Evolutionary conservation across 1,140 invertebrate species (phyloP), one percentile per base, ranked within the genome.

Genomic region (Acyrthosiphon pisum): DNA sequence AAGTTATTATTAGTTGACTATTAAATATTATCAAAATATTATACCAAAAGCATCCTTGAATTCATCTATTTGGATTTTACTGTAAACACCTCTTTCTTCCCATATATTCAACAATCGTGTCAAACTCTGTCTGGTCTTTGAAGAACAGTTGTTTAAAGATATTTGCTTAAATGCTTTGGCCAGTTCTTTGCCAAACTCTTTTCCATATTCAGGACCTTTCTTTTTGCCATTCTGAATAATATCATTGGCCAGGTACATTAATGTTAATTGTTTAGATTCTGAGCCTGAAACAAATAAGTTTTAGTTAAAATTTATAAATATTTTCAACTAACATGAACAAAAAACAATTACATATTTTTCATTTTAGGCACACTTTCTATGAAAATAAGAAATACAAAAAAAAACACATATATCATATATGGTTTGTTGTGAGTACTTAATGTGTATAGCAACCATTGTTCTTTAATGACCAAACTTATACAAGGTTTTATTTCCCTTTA

Each of bases 161-260:
- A 99, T 97, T 94, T 98, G 96, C 94, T 97, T 96, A 94, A 99
- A 98, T 3, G 97, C 97, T 95, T 97, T 97, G 94, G 96, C 96
- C 35, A 99, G 95, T 26, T 97, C 96, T 93, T 96, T 96, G 20
- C 96, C 97, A 95, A 98, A 99, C 94, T 98, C 98, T 95, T 97
- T 97, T 23, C 98, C 97, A 96, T 98, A 99, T 95, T 99, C 99
- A 14, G 98, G 98, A 0, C 98, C 99, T 95, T 99, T 99, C 95
- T 99, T 99, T 95, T 98, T 98, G 95, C 98, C 98, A 95, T 99
- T 99, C 95, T 99, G 99, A 94, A 99, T 99, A 46, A 99, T 98
- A 96, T 99, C 99, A 96, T 99, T 99, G 8, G 99, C 99, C 94
- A 99, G 96, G 95, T 99, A 99, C 96, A 99, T 98, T 94, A 99